Evolutionary conservation across 2,113 vertebrate genomes (phyloP).

Genomic region (Psittacula cyanocephala): DNA sequence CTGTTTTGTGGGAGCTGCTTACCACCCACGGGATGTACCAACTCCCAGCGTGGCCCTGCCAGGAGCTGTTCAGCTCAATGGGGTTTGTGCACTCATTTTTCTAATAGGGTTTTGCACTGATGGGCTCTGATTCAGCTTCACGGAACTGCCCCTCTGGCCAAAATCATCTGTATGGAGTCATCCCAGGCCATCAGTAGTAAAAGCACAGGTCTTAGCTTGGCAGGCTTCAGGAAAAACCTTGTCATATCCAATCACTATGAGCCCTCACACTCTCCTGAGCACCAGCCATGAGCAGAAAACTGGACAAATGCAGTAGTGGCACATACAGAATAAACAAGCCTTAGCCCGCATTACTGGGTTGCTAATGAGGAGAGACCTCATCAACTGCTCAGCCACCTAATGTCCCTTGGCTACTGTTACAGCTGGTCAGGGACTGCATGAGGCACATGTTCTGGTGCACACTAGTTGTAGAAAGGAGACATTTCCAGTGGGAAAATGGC

Average conservation of each 20-base stretch:
- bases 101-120: neutral
- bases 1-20: neutral
- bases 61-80: neutral
- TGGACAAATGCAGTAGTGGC: neutral
- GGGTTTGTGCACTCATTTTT: neutral
- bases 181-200: neutral
- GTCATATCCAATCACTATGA: neutral
- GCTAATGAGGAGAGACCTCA: slow-evolving; percentile 42
- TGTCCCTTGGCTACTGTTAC: slow-evolving; percentile 1
- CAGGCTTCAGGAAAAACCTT: neutral
- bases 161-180: neutral
- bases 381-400: neutral
- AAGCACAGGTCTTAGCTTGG: neutral
- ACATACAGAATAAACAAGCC: neutral
- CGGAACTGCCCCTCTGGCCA: neutral
- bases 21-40: neutral
- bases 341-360: neutral
- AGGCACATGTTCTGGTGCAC: neutral
- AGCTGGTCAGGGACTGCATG: neutral
- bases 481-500: neutral
- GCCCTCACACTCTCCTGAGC: neutral
- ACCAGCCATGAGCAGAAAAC: neutral
- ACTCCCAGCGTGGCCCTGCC: accelerated
- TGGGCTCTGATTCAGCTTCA: neutral
- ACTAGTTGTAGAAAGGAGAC: neutral